Percentiles rank a stretch among this genome's conserved stretches.
phyloP scores from a whole-genome alignment of 2,888 invertebrate species.

The Phanerotoma sp. region DNA sequence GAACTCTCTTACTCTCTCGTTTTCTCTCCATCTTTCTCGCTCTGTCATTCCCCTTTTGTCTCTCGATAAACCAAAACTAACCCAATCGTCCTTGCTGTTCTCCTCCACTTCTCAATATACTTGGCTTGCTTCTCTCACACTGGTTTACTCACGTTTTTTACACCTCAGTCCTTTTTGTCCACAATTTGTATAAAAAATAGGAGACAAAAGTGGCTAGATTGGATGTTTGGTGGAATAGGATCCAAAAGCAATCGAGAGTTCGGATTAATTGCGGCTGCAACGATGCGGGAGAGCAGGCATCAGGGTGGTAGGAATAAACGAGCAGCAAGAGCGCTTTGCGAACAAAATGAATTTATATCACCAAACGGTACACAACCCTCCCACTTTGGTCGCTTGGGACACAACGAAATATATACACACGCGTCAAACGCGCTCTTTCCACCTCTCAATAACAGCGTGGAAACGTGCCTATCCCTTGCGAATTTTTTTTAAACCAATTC shows the following conservation, averaged over 20 bases:
- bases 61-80: conserved; percentile 49
- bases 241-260: conserved; percentile 17
- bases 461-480: conserved; percentile 28
- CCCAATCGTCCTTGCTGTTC: conserved; percentile 39
- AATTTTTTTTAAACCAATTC: conserved; percentile 29
- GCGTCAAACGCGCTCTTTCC: conserved; percentile 7
- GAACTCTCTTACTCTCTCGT: conserved; percentile 15
- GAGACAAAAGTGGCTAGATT: neutral
- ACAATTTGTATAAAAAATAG: neutral
- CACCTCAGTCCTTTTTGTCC: neutral
- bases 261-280: conserved; percentile 31
- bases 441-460: conserved; percentile 19
- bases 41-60: conserved; percentile 33
- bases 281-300: conserved; percentile 34
- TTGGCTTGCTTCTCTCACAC: conserved; percentile 1
- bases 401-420: neutral
- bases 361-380: conserved; percentile 31
- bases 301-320: conserved; percentile 53
- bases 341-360: conserved; percentile 54
- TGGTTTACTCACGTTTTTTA: conserved; percentile 6
- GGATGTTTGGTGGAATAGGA: neutral
- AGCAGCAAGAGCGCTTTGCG: conserved; percentile 52
- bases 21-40: conserved; percentile 4
- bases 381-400: conserved; percentile 18
- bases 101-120: conserved; percentile 13